Base-by-base conservation (phyloP, 2,888 invertebrate species). In the Cotesia congregata region DNA sequence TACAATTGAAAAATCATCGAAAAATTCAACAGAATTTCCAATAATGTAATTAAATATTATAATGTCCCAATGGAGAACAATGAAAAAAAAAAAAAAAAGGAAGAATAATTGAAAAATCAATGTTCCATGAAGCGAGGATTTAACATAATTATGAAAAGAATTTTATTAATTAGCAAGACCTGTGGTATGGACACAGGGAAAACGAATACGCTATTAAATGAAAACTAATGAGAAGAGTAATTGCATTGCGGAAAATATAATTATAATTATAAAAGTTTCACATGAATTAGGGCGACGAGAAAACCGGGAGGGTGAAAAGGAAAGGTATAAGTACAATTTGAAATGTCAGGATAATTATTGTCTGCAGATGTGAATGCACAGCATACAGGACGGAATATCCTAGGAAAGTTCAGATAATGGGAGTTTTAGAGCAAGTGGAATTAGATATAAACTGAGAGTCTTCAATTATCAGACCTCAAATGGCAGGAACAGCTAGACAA, bases 391-490 rank as follows among this genome's bases (percentile, higher is more conserved):
- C 30, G 3, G 30, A 30, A 30, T 30, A 30, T 30, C 30, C 30
- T 30, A 50, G 50, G 7, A 12, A 50, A 50, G 12, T 50, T 50
- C 12, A 50, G 50, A 50, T 50, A 50, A 50, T 50, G 50, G 50
- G 50, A 50, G 50, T 50, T 50, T 50, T 50, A 50, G 50, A 50
- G 50, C 12, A 12, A 30, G 30, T 30, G 30, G 3, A 3, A 30
- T 30, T 30, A 50, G 9, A 12, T 9, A 50, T 50, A 50, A 50
- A 50, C 50, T 50, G 50, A 50, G 50, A 50, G 50, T 62, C 62
- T 62, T 62, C 62, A 62, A 62, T 62, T 62, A 62, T 20, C 20
- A 62, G 17, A 62, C 15, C 62, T 62, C 62, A 62, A 62, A 62
- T 62, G 17, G 20, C 15, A 62, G 50, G 7, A 50, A 50, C 12